Conservation (phyloP, 1,140 invertebrate genomes). For the Pomacea maculata region DNA sequence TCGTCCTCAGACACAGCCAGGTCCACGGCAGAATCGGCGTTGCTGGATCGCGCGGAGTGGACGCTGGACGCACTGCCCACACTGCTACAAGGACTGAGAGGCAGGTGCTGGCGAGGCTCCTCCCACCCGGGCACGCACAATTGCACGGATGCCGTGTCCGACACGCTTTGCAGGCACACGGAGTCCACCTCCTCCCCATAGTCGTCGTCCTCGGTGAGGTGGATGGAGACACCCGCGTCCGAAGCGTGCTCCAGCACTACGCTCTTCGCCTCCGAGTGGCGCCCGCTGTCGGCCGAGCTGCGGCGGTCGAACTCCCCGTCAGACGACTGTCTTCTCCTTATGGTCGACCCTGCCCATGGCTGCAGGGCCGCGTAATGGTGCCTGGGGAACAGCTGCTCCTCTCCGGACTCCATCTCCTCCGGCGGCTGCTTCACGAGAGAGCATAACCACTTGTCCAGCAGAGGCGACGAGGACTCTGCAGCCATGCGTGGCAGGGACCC, state of each 20-base stretch:
- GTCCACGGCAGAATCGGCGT: slow-evolving; percentile 36
- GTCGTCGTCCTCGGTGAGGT: slow-evolving; percentile 21
- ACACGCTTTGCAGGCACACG: neutral
- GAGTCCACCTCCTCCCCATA: slow-evolving; percentile 5
- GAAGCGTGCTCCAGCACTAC: neutral
- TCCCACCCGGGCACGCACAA: slow-evolving; percentile 7
- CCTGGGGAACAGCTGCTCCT: neutral
- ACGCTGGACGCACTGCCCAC: slow-evolving; percentile 28
- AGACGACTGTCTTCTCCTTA: neutral
- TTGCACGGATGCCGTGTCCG: slow-evolving; percentile 6
- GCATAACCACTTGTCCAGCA: slow-evolving; percentile 30
- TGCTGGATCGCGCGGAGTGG: slow-evolving; percentile 31
- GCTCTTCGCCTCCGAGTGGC: neutral
- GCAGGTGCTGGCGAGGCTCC: slow-evolving; percentile 6
- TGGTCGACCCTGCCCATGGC: too few relatives aligned
- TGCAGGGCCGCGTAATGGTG: neutral
- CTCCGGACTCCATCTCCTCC: neutral
- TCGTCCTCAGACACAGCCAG: slow-evolving; percentile 31
- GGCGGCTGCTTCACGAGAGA: slow-evolving; percentile 22
- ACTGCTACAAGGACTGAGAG: slow-evolving; percentile 29
- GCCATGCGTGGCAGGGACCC: slow-evolving; percentile 2
- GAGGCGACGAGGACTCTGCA: slow-evolving; percentile 7
- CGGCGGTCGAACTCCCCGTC: slow-evolving; percentile 3
- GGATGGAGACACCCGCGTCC: slow-evolving; percentile 9
- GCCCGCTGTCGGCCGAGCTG: neutral